Evolutionary conservation across 2,888 invertebrate genomes (phyloP), one percentile per base, ranked within the genome.

Genomic region (Mylabris sibirica): DNA sequence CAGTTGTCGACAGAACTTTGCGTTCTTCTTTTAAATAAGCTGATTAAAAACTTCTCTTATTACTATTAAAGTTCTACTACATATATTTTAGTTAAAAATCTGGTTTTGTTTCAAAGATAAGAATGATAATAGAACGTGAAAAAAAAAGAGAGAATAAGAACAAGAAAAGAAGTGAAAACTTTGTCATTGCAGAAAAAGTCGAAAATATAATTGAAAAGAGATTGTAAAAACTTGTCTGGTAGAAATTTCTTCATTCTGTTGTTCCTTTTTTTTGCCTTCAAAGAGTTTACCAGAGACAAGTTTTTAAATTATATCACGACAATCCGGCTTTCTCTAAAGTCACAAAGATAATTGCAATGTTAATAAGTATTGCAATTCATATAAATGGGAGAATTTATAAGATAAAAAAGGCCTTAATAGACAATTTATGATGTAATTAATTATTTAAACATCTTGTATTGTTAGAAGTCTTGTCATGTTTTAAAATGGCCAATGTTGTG

Each of bases 161-260:
- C 3, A 2, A n/a, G 14, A 41, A 49, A 53, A 53, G 12, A 22
- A 20, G 49, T 53, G 49, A 22, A 53, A 53, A 53, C 22, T 53
- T 53, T 20, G 20, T 11, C 49, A 53, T 53, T 22, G 49, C 20
- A 22, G 22, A 53, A 53, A 53, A 53, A 53, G 22, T 53, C 49
- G 9, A 22, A 22, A 53, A 20, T 53, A 22, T 53, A 53, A 53
- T 53, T 53, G 49, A 53, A 53, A 53, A 53, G 49, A 53, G 49
- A 53, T 53, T 53, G 22, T 12, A 53, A 53, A 53, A 53, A 53
- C 49, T 11, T 53, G 49, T 53, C 49, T 53, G 49, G 49, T 53
- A 22, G 9, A 20, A 22, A 53, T 17, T 53, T 22, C 11, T 53
- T 22, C 11, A 20, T 22, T 44, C n/a, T 44, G 4, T 17, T 44